Evolutionary conservation across 53 echinoderm and acorn worm genomes (phyloP).

Genomic region (Antedon mediterranea): DNA sequence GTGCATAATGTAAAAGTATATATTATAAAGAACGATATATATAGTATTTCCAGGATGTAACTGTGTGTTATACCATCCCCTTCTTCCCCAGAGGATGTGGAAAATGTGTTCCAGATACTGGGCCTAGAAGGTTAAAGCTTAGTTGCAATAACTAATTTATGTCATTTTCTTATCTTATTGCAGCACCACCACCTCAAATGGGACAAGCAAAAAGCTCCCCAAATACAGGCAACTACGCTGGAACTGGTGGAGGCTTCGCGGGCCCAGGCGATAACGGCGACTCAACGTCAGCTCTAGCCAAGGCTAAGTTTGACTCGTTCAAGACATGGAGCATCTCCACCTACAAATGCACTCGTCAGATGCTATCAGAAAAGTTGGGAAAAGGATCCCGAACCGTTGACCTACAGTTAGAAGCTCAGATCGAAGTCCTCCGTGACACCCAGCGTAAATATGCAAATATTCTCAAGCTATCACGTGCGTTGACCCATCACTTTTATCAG

Average conservation of each 20-base stretch:
- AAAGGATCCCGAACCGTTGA: conserved; percentile 92
- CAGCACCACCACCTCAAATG: background rate
- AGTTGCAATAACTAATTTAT: too few relatives aligned
- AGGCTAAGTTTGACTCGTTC: conserved; percentile 61
- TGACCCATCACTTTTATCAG: conserved; percentile 77
- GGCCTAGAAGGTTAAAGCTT: too few relatives aligned
- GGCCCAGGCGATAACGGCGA: conserved; percentile 23
- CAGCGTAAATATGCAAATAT: conserved; percentile 90
- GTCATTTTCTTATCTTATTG: background rate
- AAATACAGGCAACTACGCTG: conserved; percentile 17
- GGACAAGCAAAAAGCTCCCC: background rate
- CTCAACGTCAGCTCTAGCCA: conserved; percentile 47
- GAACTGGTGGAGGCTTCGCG: conserved; percentile 23
- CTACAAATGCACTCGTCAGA: conserved; percentile 88
- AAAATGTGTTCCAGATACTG: too few relatives aligned
- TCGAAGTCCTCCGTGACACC: conserved; percentile 89
- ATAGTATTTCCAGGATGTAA: too few relatives aligned
- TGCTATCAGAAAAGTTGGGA: conserved; percentile 72
- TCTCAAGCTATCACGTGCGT: conserved; percentile 64
- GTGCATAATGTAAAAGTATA: too few relatives aligned
- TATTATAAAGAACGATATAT: too few relatives aligned
- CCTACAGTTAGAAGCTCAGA: conserved; percentile 95
- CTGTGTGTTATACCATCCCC: too few relatives aligned
- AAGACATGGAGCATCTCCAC: conserved; percentile 97
- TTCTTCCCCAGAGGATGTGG: too few relatives aligned